Percentiles rank a stretch among this genome's conserved stretches.
Evolutionary conservation across 2,113 vertebrate genomes (phyloP).

Genomic region (Dolichotis patagonum): DNA sequence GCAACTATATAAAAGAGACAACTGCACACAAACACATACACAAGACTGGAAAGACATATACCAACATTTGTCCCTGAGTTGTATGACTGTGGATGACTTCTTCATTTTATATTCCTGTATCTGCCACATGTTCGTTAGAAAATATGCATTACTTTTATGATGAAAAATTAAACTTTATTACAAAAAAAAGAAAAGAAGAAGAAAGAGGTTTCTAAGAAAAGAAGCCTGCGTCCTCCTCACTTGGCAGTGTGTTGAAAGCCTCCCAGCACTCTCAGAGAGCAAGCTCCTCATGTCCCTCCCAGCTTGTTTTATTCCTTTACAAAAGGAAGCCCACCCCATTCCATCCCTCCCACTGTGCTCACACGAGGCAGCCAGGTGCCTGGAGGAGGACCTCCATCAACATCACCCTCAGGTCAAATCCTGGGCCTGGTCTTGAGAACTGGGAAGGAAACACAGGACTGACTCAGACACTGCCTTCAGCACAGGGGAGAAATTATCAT

Average conservation of each 20-base stretch:
- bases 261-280: background rate
- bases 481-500: background rate
- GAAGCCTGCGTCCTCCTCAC: background rate
- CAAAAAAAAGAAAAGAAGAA: slow-evolving; percentile 2
- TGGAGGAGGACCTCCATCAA: fast-evolving
- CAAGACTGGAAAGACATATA: background rate
- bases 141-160: slow-evolving; percentile 2
- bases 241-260: background rate
- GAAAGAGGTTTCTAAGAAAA: slow-evolving; percentile 65
- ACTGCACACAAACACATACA: background rate
- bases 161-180: slow-evolving; percentile 59
- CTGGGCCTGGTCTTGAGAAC: background rate
- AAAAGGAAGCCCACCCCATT: background rate
- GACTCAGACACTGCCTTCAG: background rate
- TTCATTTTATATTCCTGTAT: background rate
- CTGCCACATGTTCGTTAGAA: slow-evolving; percentile 30
- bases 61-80: background rate
- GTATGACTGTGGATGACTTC: background rate
- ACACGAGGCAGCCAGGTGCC: background rate
- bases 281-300: background rate
- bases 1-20: background rate
- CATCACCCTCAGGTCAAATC: background rate
- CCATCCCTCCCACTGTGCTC: background rate
- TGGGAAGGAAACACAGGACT: background rate
- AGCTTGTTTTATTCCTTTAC: background rate